Percentiles rank a stretch among this genome's conserved stretches.
Conservation (phyloP, 2,113 vertebrate species). For the Xenus cinereus region DNA sequence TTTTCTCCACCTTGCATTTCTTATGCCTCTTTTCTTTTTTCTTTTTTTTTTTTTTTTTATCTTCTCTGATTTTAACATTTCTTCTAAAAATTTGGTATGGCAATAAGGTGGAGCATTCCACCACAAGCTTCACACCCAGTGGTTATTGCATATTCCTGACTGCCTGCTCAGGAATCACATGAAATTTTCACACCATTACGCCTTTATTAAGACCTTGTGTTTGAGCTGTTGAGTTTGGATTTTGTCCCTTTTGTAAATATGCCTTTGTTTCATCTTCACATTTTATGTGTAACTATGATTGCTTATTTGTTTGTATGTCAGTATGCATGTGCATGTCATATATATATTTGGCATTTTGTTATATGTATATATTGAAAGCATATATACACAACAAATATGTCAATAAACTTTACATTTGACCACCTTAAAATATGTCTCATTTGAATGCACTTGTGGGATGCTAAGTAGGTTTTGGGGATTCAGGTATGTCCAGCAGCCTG, state of each 20-base stretch:
- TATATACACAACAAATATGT: fast-evolving
- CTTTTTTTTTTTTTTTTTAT: background rate
- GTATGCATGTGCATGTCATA: too few relatives aligned
- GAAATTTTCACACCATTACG: fast-evolving
- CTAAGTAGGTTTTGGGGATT: background rate
- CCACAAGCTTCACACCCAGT: background rate
- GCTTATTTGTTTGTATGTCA: background rate
- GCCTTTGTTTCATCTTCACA: background rate
- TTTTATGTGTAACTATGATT: background rate
- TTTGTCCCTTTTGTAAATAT: background rate
- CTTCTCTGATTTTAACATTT: background rate
- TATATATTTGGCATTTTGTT: background rate
- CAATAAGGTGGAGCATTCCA: background rate
- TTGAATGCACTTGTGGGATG: background rate
- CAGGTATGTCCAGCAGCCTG: background rate
- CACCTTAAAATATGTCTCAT: fast-evolving
- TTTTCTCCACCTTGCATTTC: background rate
- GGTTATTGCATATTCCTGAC: background rate
- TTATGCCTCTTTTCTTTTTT: background rate
- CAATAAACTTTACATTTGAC: background rate
- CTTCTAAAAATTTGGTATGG: background rate
- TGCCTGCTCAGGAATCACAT: background rate
- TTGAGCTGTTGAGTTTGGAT: background rate
- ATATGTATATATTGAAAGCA: background rate
- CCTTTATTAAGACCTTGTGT: background rate